Evolutionary conservation across 2,797 vertebrate species (phyloP), one percentile per base, ranked within the genome.

Genomic region (Oryzias dopingdopingensis): DNA sequence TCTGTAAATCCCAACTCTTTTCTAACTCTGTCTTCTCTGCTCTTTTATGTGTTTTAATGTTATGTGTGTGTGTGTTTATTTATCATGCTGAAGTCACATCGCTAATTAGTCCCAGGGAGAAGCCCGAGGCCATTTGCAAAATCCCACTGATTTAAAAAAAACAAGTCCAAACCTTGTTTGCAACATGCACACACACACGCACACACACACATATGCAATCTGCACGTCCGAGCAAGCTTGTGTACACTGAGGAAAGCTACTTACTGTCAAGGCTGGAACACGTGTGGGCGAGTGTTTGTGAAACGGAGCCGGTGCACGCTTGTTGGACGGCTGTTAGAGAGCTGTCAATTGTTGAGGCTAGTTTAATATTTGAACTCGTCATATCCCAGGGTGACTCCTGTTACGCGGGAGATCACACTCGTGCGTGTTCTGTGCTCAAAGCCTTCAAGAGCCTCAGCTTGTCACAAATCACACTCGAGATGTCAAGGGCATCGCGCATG

Each of bases 41-140:
- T 63, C 49, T 58, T 62, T 78, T 66, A 67, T 69, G 37, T 61
- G 61, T 85, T 82, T 79, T 83, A 77, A 81, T 17, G 52, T 58
- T 41, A 18, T 18, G 47, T 29, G 61, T 22, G 55, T 40, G 59
- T 63, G 70, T 82, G 81, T 86, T 88, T 88, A 88, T 90, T 89
- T 89, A 89, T 90, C 88, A 84, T 82, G 76, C 79, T 49, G 63
- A 80, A 90, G 88, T 87, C 90, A 88, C 89, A 90, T 89, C 84
- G 72, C 89, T 91, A 91, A 92, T 91, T 90, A 90, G 89, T 89
- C 90, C 88, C 89, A 81, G 80, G 85, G 91, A 91, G 89, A 88
- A 90, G 85, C 90, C 83, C 42, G 74, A 84, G 89, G 86, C 82
- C 86, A 87, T 87, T 91, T 89, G 83, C 85, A 83, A 88, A 90